Base-by-base conservation (phyloP, 2,113 vertebrate species). In the Forbesichthys agassizii region DNA sequence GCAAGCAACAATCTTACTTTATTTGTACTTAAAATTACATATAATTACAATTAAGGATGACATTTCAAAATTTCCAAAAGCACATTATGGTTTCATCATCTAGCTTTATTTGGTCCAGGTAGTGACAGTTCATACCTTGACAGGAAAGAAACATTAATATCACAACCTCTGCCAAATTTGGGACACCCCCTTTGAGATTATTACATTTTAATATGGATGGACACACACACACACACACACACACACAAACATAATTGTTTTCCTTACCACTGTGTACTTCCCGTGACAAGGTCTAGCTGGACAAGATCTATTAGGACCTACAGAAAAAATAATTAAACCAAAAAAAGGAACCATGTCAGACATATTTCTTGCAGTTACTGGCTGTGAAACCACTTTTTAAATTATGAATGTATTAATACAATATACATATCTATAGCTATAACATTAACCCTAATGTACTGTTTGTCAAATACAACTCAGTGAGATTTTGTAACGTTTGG, bases 281-380 rank as follows among this genome's bases (percentile, higher is more conserved):
- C 94, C 87, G 88, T 95, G 65, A 73, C 69, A 62, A 98, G 74
- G 83, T 99, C 95, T 66, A 95, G 66, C 75, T 92, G 90, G 6
- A 94, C 93, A 68, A 99, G 88, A 83, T 97, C 95, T 11, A 99
- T 88, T 81, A 92, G 68, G 51, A 95, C 93, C 96, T 99, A 89
- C 13, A 57, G 58, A 79, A 0, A 73, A 4, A 72, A 78, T 42
- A 51, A 55, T 5, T 69, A 47, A 9, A 49, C 16, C 52, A 12
- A 0, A 46, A 0, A 33, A 8, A 18, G 33, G 14, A 57, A 14
- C 16, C 4, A 55, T 42, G 10, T 12, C 16, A 10, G n/a, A 9
- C 4, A 11, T 9, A 70, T 42, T 64, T 1, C 36, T 56, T 33
- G 11, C 9, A 62, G 8, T 46, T 1, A 56, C 18, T 16, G 11